These are phyloP conservation scores for Microcebus murinus DNA, from an alignment of 2,113 vertebrate species.

Conservation along the genomic window DNA sequence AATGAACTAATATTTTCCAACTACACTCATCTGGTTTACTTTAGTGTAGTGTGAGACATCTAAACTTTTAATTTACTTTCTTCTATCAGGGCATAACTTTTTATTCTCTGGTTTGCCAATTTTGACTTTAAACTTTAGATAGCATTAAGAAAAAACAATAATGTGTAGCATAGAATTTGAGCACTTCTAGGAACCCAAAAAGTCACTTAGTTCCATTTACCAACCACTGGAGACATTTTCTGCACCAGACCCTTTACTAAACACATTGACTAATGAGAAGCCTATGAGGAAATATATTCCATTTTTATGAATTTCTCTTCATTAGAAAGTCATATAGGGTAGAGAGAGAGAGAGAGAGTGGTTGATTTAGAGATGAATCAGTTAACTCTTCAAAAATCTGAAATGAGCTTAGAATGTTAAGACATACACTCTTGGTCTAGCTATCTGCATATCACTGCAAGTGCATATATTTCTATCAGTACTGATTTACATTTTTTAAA, in stretches of 20 bases:
- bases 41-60: neutral
- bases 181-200: neutral
- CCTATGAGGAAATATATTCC: neutral
- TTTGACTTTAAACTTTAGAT: neutral
- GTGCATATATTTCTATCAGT: neutral
- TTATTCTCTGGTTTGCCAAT: neutral
- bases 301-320: neutral
- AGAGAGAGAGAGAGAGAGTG: neutral
- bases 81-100: neutral
- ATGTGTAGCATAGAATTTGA: neutral
- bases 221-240: neutral
- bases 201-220: neutral
- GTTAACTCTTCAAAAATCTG: neutral
- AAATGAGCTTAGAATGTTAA: neutral
- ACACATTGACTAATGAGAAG: neutral
- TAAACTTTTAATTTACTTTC: neutral
- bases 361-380: neutral
- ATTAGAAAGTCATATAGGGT: neutral
- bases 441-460: neutral
- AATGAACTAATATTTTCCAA: neutral
- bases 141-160: neutral
- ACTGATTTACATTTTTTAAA: neutral
- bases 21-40: neutral
- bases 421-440: neutral
- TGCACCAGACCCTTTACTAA: neutral